Evolutionary conservation across 2,113 vertebrate species (phyloP), one percentile per base, ranked within the genome.

Genomic region (Dipodomys merriami): DNA sequence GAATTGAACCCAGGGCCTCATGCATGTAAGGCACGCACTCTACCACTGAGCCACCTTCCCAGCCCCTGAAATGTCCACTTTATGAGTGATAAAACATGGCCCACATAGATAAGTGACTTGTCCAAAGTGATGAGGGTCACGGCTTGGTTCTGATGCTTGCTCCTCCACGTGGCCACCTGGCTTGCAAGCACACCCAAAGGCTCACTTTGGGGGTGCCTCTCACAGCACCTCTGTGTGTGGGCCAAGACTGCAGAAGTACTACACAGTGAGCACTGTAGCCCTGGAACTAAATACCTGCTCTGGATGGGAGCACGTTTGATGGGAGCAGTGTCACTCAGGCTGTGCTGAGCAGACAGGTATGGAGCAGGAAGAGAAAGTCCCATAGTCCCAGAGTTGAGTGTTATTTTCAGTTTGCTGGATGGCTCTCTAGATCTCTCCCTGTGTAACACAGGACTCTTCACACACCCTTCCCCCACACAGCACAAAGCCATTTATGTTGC

Each of bases 321-420:
- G 35, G 35, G 39, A 39, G 12, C 25, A 78, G 77, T 71, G 2
- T n/a, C 1, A 49, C 25, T 74, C 25, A 74, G 22, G 60, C 78
- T 7, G 5, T 13, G 6, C 78, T 7, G 5, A 9, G 6, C 29
- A 65, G 49, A 30, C n/a, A 5, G 23, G 0, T 2, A 0, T 13
- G 12, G 22, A 65, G 65, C 53, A 7, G 23, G 44, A 65, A 30
- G 19, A 29, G 73, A 33, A 9, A 35, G 57, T 19, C 19, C 44
- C 23, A 0, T 27, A 35, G 33, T 35, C 27, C 78, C 2, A 23
- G 64, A 74, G 49, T 49, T 3, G 7, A 68, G 35, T 8, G 0
- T 9, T n/a, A 25, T 30, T 68, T 22, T 64, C 46, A 33, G 44
- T 7, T 25, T 23, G 39, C n/a, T 33, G 20, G 29, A 9, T 39